A percentile compares a stretch with the other conserved stretches of the same genome.
Evolutionary conservation across 2,113 vertebrate genomes (phyloP).

Genomic region (Tichodroma muraria): DNA sequence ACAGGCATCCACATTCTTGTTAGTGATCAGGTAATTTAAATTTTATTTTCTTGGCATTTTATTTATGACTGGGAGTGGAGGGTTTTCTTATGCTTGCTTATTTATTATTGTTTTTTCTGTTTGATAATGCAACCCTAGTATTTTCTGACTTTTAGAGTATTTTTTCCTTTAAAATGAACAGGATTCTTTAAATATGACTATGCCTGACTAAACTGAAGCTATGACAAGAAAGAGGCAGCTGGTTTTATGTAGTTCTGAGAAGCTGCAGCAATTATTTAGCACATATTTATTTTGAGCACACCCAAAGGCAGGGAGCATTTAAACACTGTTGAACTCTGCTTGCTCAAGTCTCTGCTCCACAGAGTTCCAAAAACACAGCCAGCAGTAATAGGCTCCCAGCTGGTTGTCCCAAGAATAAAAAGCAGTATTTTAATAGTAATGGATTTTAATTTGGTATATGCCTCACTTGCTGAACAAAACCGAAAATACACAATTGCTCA

Average conservation of each 20-base stretch:
- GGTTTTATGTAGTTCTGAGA: background rate
- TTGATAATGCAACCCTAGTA: background rate
- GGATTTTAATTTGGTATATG: background rate
- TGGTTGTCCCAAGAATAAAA: background rate
- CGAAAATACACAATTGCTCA: rapidly evolving
- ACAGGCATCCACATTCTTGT: constrained; percentile 92
- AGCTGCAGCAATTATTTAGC: background rate
- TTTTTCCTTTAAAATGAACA: background rate
- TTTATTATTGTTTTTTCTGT: background rate
- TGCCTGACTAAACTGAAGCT: background rate
- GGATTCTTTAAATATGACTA: background rate
- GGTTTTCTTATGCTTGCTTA: background rate
- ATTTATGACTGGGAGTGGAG: background rate
- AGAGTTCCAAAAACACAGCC: background rate
- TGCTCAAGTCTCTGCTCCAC: background rate
- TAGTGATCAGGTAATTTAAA: constrained; percentile 84
- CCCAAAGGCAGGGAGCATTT: background rate
- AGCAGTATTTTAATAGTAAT: background rate
- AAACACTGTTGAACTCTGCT: background rate
- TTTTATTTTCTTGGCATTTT: background rate
- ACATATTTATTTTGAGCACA: background rate
- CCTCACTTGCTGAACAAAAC: background rate
- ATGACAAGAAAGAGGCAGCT: background rate
- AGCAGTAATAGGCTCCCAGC: background rate
- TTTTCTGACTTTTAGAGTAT: background rate